A percentile compares a stretch with the other conserved stretches of the same genome.
phyloP scores from a whole-genome alignment of 92 coral and sea anemone species.

The Palythoa grandis region DNA sequence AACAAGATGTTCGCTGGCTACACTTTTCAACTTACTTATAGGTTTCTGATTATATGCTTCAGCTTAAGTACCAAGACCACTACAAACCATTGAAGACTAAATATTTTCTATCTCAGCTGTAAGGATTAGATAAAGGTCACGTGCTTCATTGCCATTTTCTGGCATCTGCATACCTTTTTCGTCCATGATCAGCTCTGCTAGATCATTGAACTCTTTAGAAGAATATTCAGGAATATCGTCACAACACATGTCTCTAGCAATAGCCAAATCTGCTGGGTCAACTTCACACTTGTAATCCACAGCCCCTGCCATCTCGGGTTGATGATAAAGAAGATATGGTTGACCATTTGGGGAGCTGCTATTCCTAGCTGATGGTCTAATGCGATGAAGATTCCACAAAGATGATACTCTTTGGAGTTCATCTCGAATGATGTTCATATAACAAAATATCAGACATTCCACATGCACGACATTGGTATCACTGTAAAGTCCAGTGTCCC shows the following conservation, averaged over 20 bases:
- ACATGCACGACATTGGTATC: slow-evolving; percentile 61
- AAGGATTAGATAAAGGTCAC: slow-evolving; percentile 30
- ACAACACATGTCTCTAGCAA: slow-evolving; percentile 57
- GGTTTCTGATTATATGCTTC: slow-evolving; percentile 4
- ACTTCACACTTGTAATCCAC: slow-evolving; percentile 50
- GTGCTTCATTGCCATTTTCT: slow-evolving; percentile 34
- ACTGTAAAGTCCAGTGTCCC: slow-evolving; percentile 63
- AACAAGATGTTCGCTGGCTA: slow-evolving; percentile 7
- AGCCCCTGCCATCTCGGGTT: slow-evolving; percentile 56
- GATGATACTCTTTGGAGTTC: slow-evolving; percentile 57
- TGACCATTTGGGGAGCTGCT: slow-evolving; percentile 60
- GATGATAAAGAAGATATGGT: slow-evolving; percentile 56
- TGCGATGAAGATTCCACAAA: slow-evolving; percentile 59
- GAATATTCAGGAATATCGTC: slow-evolving; percentile 47
- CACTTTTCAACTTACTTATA: slow-evolving; percentile 15
- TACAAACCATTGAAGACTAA: slow-evolving; percentile 18
- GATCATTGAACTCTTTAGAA: slow-evolving; percentile 53
- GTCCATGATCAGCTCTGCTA: slow-evolving; percentile 55
- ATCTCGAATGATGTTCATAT: slow-evolving; percentile 52
- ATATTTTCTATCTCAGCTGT: slow-evolving; percentile 31
- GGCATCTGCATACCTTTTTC: slow-evolving; percentile 28
- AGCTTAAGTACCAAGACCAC: slow-evolving; percentile 19
- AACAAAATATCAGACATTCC: slow-evolving; percentile 60
- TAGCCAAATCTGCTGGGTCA: slow-evolving; percentile 49
- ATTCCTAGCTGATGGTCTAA: slow-evolving; percentile 57